Percentiles rank a stretch among this genome's conserved stretches.
Evolutionary conservation across 2,888 invertebrate species (phyloP).

Genomic region (Noctua pronuba): DNA sequence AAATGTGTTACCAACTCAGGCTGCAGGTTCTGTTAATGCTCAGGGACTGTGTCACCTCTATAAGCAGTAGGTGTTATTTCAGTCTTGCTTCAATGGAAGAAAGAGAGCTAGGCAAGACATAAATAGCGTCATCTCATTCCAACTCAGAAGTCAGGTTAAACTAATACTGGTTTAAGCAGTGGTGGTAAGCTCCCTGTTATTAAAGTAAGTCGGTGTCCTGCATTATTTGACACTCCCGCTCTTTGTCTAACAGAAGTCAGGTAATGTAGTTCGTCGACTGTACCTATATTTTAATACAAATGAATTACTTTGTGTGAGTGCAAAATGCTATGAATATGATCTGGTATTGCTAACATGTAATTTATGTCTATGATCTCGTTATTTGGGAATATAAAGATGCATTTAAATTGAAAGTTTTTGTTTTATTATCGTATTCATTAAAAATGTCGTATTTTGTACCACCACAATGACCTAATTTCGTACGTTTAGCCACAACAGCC

Average conservation of each 20-base stretch:
- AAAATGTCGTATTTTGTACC: not conserved
- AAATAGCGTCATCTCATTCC: not conserved
- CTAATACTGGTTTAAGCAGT: not conserved
- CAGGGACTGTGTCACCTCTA: not conserved
- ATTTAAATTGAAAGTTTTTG: conserved; percentile 26
- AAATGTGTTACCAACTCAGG: not conserved
- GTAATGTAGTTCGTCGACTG: not conserved
- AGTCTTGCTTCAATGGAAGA: not conserved
- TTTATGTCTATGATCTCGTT: conserved; percentile 47
- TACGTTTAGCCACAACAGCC: too few relatives aligned
- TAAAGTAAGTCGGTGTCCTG: not conserved
- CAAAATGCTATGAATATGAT: conserved; percentile 9
- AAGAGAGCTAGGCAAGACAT: not conserved
- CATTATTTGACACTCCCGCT: not conserved
- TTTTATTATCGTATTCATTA: conserved; percentile 3
- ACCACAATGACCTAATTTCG: not conserved
- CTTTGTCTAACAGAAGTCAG: not conserved
- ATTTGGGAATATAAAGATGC: conserved; percentile 47
- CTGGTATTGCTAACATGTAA: conserved; percentile 28
- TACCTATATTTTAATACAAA: conserved; percentile 9
- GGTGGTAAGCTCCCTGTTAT: not conserved
- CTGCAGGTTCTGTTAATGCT: not conserved
- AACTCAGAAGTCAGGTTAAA: not conserved
- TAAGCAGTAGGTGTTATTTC: not conserved
- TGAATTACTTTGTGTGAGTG: not conserved